A percentile compares a stretch with the other conserved stretches of the same genome.
Evolutionary conservation across 92 coral and sea anemone species (phyloP).

Genomic region (Zoanthus sociatus): DNA sequence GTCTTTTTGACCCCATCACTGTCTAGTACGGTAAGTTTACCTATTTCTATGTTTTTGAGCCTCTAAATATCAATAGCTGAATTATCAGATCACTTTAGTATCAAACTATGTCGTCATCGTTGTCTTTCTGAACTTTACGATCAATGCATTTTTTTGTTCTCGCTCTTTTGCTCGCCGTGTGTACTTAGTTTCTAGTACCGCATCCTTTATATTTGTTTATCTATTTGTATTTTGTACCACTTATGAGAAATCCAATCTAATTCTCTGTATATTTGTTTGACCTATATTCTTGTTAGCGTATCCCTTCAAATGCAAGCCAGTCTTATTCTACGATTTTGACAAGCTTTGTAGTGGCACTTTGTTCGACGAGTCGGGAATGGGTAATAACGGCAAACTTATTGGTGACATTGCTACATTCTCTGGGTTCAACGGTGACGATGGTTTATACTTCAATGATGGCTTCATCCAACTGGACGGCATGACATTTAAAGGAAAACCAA

Average conservation of each 20-base stretch:
- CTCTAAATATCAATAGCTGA: too few relatives aligned
- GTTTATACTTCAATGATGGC: constrained; percentile 81
- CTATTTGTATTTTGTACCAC: too few relatives aligned
- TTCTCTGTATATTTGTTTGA: background rate
- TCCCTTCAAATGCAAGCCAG: constrained; percentile 83
- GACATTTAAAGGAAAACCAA: constrained; percentile 84
- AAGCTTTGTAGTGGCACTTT: constrained; percentile 82
- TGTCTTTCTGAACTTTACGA: too few relatives aligned
- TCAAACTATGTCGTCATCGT: too few relatives aligned
- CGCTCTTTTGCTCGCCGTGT: too few relatives aligned
- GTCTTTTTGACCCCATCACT: too few relatives aligned
- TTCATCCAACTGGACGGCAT: constrained; percentile 81
- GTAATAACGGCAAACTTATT: constrained; percentile 82
- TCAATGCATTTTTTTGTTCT: too few relatives aligned
- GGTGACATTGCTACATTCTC: constrained; percentile 73
- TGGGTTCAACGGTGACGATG: constrained; percentile 80
- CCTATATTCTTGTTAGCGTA: constrained; percentile 61
- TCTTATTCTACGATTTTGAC: constrained; percentile 85
- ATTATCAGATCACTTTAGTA: too few relatives aligned
- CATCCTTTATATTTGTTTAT: too few relatives aligned
- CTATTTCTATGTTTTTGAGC: too few relatives aligned
- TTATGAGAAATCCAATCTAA: background rate
- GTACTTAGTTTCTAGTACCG: too few relatives aligned
- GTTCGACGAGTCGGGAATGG: constrained; percentile 90
- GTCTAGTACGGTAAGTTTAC: too few relatives aligned